Evolutionary conservation across 2,113 vertebrate species (phyloP).

Genomic region (Erinaceus europaeus): DNA sequence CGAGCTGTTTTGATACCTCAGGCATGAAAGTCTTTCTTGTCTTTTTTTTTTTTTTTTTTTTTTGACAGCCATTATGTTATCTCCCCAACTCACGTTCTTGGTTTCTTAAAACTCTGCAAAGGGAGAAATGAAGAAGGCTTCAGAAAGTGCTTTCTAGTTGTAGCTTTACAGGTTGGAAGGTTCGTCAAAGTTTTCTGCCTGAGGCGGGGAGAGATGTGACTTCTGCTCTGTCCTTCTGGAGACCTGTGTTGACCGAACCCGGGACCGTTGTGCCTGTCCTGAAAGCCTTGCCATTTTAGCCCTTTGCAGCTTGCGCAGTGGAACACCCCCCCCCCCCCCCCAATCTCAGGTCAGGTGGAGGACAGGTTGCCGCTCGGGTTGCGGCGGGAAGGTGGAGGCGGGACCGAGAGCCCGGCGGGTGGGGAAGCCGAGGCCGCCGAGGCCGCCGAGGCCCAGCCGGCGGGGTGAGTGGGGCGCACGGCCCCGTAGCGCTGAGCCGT

Average conservation of each 20-base stretch:
- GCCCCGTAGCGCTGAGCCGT: conserved; percentile 19
- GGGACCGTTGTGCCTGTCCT: not conserved
- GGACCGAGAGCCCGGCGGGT: not conserved
- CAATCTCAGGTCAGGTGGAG: conserved; percentile 16
- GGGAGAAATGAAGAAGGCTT: not conserved
- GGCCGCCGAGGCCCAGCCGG: not conserved
- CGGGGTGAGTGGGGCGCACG: conserved; percentile 24
- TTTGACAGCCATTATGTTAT: too few relatives aligned
- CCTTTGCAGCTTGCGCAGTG: not conserved
- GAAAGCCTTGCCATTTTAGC: not conserved
- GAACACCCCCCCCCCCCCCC: not conserved
- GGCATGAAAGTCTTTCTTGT: too few relatives aligned
- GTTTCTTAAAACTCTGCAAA: not conserved
- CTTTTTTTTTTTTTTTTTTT: too few relatives aligned
- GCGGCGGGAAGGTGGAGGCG: not conserved
- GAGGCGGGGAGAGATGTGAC: too few relatives aligned
- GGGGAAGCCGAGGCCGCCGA: not conserved
- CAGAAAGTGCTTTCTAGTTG: not conserved
- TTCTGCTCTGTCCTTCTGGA: not conserved
- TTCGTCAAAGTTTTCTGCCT: not conserved
- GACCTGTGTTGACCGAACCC: not conserved
- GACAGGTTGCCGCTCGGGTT: not conserved
- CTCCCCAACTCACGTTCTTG: too few relatives aligned
- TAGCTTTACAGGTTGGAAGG: not conserved
- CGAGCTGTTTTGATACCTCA: too few relatives aligned